These are phyloP conservation scores for Limnodromus scolopaceus DNA, from an alignment of 2,797 vertebrate species.

Conservation along the genomic window DNA sequence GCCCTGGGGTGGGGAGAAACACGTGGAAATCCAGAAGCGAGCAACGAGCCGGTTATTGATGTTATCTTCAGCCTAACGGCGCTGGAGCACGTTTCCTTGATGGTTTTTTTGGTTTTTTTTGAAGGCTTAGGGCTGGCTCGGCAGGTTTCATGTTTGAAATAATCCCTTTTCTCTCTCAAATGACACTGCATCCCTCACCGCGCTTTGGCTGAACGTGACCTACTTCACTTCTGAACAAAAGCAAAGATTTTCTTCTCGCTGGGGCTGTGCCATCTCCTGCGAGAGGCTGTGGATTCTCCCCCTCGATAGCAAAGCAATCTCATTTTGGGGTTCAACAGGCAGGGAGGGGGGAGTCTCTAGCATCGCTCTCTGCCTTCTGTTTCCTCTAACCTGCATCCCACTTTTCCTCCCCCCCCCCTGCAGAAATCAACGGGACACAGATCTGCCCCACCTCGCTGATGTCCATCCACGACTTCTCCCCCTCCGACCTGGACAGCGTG, in stretches of 20 bases:
- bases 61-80: fast-evolving
- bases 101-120: not conserved
- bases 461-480: constrained; percentile 71
- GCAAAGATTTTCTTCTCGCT: fast-evolving
- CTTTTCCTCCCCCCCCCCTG: not conserved
- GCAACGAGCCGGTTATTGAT: not conserved
- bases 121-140: not conserved
- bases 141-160: not conserved
- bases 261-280: fast-evolving
- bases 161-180: not conserved
- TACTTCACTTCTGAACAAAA: constrained; percentile 2
- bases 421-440: constrained; percentile 93
- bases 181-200: not conserved
- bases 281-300: not conserved
- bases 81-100: not conserved
- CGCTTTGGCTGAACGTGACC: not conserved
- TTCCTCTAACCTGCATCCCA: fast-evolving
- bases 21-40: not conserved
- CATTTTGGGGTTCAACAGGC: fast-evolving
- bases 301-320: not conserved
- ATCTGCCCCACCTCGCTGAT: constrained; percentile 85
- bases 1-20: not conserved
- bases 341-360: fast-evolving
- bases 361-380: not conserved
- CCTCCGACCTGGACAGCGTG: constrained; percentile 70